Conservation (phyloP, 2,888 invertebrate species). For the Tolmerus cingulatus region DNA sequence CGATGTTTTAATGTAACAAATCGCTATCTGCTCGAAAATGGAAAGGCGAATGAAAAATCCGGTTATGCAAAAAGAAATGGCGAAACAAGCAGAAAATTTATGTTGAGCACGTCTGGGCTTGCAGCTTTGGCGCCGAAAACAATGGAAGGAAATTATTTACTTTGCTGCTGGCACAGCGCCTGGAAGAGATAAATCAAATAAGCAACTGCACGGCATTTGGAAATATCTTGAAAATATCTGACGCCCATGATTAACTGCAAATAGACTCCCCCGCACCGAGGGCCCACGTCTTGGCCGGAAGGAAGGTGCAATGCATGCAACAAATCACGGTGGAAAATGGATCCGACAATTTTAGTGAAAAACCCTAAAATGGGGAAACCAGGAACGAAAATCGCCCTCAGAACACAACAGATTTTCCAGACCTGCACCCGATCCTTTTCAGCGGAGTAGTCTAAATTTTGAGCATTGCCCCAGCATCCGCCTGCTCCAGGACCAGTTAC, state of each 20-base stretch:
- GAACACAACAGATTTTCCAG: neutral
- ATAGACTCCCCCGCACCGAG: neutral
- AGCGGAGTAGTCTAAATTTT: neutral
- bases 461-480: neutral
- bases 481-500: neutral
- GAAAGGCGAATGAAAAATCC: neutral
- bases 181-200: neutral
- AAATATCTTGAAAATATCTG: constrained; percentile 12
- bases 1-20: constrained; percentile 1
- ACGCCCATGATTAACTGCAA: constrained; percentile 6
- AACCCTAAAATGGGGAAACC: neutral
- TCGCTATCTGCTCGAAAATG: neutral
- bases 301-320: neutral
- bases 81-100: neutral
- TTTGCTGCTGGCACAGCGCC: neutral
- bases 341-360: neutral
- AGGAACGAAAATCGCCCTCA: neutral
- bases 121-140: neutral
- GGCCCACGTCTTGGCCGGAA: neutral
- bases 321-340: neutral
- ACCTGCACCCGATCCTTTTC: neutral
- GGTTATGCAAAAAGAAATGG: neutral
- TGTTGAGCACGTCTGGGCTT: neutral
- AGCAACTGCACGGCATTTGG: neutral
- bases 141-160: neutral